phyloP scores from a whole-genome alignment of 2,113 vertebrate genomes.

The Ophthalmolycus amberensis region DNA sequence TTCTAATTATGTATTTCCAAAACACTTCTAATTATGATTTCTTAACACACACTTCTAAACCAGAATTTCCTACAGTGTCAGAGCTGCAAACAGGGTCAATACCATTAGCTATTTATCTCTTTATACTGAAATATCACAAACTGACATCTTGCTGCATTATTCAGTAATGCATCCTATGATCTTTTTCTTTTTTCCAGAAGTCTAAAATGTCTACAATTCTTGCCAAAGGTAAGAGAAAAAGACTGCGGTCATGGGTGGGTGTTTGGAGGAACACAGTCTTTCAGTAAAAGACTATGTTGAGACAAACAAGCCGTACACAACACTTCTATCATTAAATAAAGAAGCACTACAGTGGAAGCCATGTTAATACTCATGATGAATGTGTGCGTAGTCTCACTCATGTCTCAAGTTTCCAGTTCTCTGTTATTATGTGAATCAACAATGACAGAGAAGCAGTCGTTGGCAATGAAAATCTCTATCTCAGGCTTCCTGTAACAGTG shows the following conservation, averaged over 20 bases:
- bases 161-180: background rate
- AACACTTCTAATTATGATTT: too few relatives aligned
- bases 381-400: background rate
- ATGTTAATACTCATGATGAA: background rate
- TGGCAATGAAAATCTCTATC: background rate
- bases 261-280: background rate
- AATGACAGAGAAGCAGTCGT: background rate
- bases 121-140: background rate
- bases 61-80: background rate
- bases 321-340: background rate
- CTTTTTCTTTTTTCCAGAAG: constrained; percentile 81
- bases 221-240: constrained; percentile 86
- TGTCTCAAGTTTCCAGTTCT: too few relatives aligned
- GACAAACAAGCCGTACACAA: background rate
- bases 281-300: background rate
- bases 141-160: background rate
- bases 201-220: constrained; percentile 82
- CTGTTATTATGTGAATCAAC: background rate
- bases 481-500: background rate
- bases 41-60: too few relatives aligned
- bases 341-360: background rate
- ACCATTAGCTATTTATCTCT: background rate
- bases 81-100: background rate
- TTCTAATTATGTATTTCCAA: too few relatives aligned
- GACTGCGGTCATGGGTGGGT: background rate